phyloP scores from a whole-genome alignment of 1,140 invertebrate genomes.

The Steinernema feltiae region DNA sequence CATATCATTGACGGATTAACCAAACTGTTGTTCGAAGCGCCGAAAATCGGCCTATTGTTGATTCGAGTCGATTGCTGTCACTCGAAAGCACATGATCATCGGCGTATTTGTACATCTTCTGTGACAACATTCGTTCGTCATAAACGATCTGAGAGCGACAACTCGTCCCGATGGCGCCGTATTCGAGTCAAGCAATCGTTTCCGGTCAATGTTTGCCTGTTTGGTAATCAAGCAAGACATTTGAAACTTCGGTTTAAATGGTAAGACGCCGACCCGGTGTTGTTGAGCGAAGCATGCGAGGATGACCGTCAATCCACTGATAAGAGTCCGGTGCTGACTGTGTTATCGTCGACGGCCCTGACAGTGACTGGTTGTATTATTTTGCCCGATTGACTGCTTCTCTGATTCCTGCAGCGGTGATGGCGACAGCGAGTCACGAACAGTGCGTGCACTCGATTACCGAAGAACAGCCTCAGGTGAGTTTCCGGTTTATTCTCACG shows the following conservation, averaged over 20 bases:
- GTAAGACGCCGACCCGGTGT: not conserved
- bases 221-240: no score
- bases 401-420: not conserved
- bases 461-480: conserved; percentile 8
- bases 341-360: conserved; percentile 7
- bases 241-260: not conserved
- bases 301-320: not conserved
- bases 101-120: conserved; percentile 1
- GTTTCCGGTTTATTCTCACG: not conserved
- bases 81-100: not conserved
- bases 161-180: not conserved
- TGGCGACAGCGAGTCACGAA: not conserved
- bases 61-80: not conserved
- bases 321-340: not conserved
- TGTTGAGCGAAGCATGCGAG: not conserved
- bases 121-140: not conserved
- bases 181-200: not conserved
- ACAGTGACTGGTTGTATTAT: conserved; percentile 6
- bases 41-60: not conserved
- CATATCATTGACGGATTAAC: no score
- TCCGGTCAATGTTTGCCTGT: no score
- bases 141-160: not conserved
- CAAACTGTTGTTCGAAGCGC: not conserved
- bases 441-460: not conserved
- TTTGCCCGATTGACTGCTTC: not conserved